Evolutionary conservation across 2,797 vertebrate genomes (phyloP).

Genomic region (Prunella strophiata): DNA sequence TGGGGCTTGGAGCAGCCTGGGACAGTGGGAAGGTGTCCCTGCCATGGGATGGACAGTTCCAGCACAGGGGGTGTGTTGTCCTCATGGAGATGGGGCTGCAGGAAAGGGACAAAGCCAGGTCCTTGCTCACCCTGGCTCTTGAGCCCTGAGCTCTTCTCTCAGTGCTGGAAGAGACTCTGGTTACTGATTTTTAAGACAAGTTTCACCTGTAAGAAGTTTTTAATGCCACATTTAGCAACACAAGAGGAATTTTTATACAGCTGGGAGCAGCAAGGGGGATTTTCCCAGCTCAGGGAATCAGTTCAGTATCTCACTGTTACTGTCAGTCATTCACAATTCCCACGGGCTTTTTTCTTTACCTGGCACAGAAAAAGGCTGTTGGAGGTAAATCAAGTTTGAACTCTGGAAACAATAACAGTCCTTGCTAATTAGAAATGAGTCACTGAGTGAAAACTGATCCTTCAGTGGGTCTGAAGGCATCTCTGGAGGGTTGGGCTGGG

Average conservation of each 20-base stretch:
- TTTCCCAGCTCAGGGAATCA: background rate
- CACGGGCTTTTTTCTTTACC: background rate
- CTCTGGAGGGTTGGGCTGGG: background rate
- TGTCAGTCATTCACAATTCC: background rate
- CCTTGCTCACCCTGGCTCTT: accelerated
- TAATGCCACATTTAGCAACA: background rate
- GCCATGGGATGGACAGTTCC: background rate
- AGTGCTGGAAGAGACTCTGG: background rate
- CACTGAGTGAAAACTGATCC: background rate
- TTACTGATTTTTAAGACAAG: background rate
- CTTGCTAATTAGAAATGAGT: background rate
- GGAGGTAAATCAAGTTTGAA: background rate
- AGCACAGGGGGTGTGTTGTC: accelerated
- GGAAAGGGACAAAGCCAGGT: background rate
- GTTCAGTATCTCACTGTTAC: background rate
- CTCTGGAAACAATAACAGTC: background rate
- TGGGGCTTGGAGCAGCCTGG: background rate
- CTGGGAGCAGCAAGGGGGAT: background rate
- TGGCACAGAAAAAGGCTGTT: background rate
- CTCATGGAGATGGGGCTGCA: background rate
- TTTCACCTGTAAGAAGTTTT: background rate
- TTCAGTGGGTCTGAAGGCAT: background rate
- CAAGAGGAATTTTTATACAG: background rate
- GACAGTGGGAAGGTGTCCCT: background rate
- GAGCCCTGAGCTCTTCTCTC: background rate